Percentiles rank a stretch among this genome's conserved stretches.
Evolutionary conservation across 2,888 invertebrate species (phyloP).

Genomic region (Agriotes lineatus): DNA sequence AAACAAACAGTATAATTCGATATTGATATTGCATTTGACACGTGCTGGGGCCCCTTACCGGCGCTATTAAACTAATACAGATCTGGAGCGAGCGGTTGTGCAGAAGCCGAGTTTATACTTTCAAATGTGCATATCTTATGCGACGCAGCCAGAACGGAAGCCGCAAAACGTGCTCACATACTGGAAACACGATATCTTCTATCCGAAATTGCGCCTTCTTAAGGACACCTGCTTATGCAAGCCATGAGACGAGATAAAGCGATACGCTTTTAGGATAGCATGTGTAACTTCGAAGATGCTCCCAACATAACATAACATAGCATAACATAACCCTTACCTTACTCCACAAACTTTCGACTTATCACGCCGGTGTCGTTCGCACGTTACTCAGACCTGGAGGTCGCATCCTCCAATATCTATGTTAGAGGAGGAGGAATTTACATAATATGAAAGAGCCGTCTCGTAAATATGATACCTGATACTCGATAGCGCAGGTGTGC

Average conservation of each 20-base stretch:
- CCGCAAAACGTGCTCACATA: slow-evolving; percentile 56
- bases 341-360: slow-evolving; percentile 27
- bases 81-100: slow-evolving; percentile 40
- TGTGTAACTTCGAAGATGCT: slow-evolving; percentile 39
- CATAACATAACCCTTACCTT: slow-evolving; percentile 39
- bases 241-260: slow-evolving; percentile 39
- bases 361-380: too few relatives aligned
- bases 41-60: slow-evolving; percentile 37
- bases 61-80: slow-evolving; percentile 50
- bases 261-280: slow-evolving; percentile 39
- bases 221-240: slow-evolving; percentile 47
- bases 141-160: slow-evolving; percentile 55
- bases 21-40: slow-evolving; percentile 55
- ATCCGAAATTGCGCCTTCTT: slow-evolving; percentile 46
- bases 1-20: slow-evolving; percentile 43
- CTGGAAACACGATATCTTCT: slow-evolving; percentile 56
- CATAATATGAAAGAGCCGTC: slow-evolving; percentile 33
- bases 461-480: slow-evolving; percentile 35
- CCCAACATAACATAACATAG: slow-evolving; percentile 30
- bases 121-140: slow-evolving; percentile 60
- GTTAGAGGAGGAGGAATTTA: slow-evolving; percentile 30
- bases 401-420: slow-evolving; percentile 33
- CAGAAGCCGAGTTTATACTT: slow-evolving; percentile 58
- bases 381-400: slow-evolving; percentile 12
- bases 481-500: slow-evolving; percentile 35